These are phyloP conservation scores for Thaumatotibia leucotreta DNA, from an alignment of 1,140 invertebrate genomes.

Conservation along the genomic window DNA sequence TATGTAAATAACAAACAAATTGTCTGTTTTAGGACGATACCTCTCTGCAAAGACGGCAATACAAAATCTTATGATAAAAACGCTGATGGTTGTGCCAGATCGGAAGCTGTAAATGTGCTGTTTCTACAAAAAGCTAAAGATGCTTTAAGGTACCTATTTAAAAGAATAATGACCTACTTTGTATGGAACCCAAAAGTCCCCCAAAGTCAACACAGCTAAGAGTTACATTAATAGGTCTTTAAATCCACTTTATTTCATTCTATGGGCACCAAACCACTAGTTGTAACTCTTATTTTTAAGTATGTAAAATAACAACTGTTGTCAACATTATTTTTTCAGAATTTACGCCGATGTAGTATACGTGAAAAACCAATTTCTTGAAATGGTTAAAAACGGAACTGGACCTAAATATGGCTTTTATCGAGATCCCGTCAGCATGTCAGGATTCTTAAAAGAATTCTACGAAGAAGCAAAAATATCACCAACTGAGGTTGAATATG, in stretches of 20 bases:
- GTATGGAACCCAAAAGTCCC: no score
- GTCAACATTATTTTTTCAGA: constrained; percentile 65
- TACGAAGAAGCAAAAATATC: constrained; percentile 81
- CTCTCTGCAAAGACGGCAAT: constrained; percentile 83
- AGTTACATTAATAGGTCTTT: no score
- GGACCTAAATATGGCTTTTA: constrained; percentile 65
- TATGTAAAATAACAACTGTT: no score
- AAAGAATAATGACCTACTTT: no score
- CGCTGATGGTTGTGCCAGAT: constrained; percentile 82
- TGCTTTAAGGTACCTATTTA: constrained; percentile 80
- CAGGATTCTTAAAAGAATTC: constrained; percentile 77
- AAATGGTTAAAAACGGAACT: constrained; percentile 22
- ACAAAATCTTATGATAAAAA: constrained; percentile 90
- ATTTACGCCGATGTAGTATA: constrained; percentile 82
- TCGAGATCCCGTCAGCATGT: constrained; percentile 76
- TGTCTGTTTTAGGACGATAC: constrained; percentile 74
- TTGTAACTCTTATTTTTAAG: no score
- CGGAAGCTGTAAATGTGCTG: constrained; percentile 84
- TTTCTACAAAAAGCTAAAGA: constrained; percentile 87
- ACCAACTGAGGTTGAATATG: constrained; percentile 80
- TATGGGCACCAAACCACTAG: no score
- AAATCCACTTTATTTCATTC: no score
- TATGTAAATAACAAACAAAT: no score
- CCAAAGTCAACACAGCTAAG: no score
- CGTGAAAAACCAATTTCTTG: constrained; percentile 77